Percentiles rank a stretch among this genome's conserved stretches.
Conservation (phyloP, 2,797 vertebrate genomes). For the Cyprinella venusta region DNA sequence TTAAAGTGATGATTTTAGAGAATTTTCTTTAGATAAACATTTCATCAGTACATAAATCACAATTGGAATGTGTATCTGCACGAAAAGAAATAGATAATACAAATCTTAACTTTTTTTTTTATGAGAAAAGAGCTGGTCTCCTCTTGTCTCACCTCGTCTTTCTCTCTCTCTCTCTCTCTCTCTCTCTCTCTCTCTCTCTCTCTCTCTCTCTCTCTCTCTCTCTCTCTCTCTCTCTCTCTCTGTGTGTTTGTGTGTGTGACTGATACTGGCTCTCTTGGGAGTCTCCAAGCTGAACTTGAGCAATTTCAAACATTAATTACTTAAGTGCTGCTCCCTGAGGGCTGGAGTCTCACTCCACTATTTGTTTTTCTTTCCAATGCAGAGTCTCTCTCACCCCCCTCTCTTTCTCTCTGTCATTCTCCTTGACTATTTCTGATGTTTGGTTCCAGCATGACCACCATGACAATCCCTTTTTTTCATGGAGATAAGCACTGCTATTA, state of each 20-base stretch:
- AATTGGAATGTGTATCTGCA: background rate
- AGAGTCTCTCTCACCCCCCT: background rate
- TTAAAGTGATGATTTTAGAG: background rate
- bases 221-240: too few relatives aligned
- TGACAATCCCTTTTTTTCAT: background rate
- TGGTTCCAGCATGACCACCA: background rate
- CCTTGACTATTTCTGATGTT: background rate
- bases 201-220: too few relatives aligned
- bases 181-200: too few relatives aligned
- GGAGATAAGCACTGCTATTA: background rate
- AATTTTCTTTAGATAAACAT: background rate
- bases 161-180: too few relatives aligned
- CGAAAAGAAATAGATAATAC: background rate
- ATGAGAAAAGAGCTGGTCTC: background rate
- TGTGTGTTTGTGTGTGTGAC: constrained; percentile 13
- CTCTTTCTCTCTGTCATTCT: background rate
- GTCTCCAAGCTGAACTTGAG: constrained; percentile 44
- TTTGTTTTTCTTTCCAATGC: constrained; percentile 55
- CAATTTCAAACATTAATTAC: constrained; percentile 64
- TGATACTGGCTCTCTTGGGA: constrained; percentile 49
- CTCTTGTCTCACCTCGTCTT: background rate
- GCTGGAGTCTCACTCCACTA: constrained; percentile 14
- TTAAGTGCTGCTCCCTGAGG: constrained; percentile 59
- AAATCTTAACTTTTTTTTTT: background rate
- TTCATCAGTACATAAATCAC: background rate